Percentiles rank a stretch among this genome's conserved stretches.
phyloP scores from a whole-genome alignment of 2,113 vertebrate species.

The Zosterops japonicus region DNA sequence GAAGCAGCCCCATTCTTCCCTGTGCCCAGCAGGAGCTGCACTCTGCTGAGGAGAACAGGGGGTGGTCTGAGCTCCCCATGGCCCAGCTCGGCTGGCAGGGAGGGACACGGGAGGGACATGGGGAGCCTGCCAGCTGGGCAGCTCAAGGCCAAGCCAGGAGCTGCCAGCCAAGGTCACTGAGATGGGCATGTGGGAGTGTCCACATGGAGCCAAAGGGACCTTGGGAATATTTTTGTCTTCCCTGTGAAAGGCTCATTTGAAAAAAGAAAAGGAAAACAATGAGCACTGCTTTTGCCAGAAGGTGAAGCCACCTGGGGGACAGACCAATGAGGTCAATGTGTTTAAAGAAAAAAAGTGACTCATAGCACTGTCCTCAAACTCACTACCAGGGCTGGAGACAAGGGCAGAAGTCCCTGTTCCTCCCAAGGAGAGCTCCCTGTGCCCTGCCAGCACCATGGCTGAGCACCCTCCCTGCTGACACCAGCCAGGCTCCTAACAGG shows the following conservation, averaged over 20 bases:
- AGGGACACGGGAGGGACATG: accelerated
- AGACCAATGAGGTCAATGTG: accelerated
- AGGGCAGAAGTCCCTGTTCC: neutral
- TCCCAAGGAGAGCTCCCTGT: neutral
- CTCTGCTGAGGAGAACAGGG: accelerated
- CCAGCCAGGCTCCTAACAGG: neutral
- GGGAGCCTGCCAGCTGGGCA: accelerated
- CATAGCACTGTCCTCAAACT: neutral
- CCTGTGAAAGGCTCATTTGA: neutral
- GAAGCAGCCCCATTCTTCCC: neutral
- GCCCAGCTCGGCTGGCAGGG: neutral
- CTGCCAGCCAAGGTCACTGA: neutral
- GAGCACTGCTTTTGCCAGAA: neutral
- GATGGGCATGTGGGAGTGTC: accelerated
- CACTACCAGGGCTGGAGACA: neutral
- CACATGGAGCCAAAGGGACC: neutral
- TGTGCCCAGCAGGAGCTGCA: neutral
- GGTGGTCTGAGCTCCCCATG: accelerated
- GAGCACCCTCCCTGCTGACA: neutral
- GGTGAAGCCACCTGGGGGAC: neutral
- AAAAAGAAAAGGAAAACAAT: neutral
- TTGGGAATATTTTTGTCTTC: neutral
- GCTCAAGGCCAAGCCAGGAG: neutral
- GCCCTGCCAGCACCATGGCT: accelerated
- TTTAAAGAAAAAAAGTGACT: neutral